Percentiles rank a stretch among this genome's conserved stretches.
Conservation (phyloP, 2,797 vertebrate species). For the Cossypha dichroa region DNA sequence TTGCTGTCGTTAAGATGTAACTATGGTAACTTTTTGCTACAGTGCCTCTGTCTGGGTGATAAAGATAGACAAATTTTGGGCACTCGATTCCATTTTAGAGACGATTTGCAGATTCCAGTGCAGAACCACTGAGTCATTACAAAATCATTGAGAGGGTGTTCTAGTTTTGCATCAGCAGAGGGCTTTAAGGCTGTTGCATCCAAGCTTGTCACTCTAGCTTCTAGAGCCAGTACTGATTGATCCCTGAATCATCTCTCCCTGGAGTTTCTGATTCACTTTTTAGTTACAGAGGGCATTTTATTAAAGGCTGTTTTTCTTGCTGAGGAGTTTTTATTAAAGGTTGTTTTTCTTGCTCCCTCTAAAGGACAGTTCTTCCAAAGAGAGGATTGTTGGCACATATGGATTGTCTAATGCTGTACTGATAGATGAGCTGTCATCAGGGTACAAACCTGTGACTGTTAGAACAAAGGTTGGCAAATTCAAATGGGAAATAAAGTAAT, state of each 20-base stretch:
- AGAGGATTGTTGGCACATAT: background rate
- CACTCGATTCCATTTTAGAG: background rate
- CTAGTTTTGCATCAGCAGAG: background rate
- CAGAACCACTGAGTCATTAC: background rate
- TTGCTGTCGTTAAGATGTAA: background rate
- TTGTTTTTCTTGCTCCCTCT: conserved; percentile 17
- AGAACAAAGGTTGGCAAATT: conserved; percentile 35
- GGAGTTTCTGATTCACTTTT: background rate
- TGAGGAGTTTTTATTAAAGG: conserved; percentile 30
- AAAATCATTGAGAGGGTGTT: background rate
- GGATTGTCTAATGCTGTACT: conserved; percentile 23
- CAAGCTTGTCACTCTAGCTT: background rate
- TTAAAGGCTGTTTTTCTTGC: conserved; percentile 31
- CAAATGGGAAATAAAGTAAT: conserved; percentile 33
- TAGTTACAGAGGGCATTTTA: conserved; percentile 32
- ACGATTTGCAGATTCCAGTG: background rate
- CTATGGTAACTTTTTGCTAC: background rate
- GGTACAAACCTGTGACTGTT: conserved; percentile 32
- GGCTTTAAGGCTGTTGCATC: background rate
- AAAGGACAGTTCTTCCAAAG: conserved; percentile 21
- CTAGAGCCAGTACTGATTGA: background rate
- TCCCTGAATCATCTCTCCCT: background rate
- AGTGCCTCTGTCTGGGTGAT: background rate
- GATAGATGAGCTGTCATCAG: conserved; percentile 43
- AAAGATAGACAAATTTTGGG: background rate